These are phyloP conservation scores for Rhinichthys osculus DNA, from an alignment of 2,797 vertebrate genomes.

Conservation along the genomic window DNA sequence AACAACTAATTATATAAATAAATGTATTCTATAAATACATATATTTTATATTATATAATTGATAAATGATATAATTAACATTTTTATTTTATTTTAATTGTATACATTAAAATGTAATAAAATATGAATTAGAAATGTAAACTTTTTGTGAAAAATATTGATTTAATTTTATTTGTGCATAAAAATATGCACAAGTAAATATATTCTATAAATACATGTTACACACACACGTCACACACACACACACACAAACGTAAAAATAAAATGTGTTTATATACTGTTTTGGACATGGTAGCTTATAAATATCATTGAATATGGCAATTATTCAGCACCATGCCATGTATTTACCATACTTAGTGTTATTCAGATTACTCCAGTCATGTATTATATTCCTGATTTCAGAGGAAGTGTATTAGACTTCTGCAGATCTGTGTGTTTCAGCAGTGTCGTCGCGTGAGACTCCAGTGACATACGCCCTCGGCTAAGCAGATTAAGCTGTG, in stretches of 20 bases:
- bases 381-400: background rate
- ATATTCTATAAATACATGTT: no score
- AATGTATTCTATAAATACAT: no score
- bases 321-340: background rate
- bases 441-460: background rate
- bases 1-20: no score
- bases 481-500: conserved; percentile 15
- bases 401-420: background rate
- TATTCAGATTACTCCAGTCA: background rate
- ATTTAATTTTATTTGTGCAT: no score
- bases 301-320: background rate
- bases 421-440: background rate
- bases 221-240: no score
- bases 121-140: no score
- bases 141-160: no score
- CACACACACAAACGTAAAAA: background rate
- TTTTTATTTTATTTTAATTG: no score
- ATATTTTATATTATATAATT: no score
- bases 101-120: no score
- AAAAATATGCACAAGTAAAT: no score
- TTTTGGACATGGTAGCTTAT: background rate
- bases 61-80: no score
- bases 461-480: background rate
- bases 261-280: background rate
- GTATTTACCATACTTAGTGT: background rate